Base-by-base conservation (phyloP, 2,113 vertebrate genomes). In the Microtus oregoni region DNA sequence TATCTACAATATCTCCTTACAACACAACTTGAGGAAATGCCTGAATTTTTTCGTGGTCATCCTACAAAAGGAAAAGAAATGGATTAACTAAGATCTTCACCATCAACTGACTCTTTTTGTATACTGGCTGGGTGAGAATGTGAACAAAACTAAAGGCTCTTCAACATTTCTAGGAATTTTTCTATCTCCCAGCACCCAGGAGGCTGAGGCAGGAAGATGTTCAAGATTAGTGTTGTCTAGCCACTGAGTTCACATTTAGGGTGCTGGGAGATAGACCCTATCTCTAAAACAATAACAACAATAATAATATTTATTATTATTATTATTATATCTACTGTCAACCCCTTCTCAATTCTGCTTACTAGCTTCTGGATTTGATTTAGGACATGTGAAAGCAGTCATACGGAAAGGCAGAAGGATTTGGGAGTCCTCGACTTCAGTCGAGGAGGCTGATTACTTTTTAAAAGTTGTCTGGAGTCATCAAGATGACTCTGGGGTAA, bases 401-500 rank as follows among this genome's bases (percentile, higher is more conserved):
- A 72, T n/a, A 67, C 50, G 50, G 90, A 79, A 8, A 32, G 17
- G 44, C 30, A 61, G 38, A 14, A 14, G 1, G 8, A 15, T 8
- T 11, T 86, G 35, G 67, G 52, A 35, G 30, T 26, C 2, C 17
- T 30, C 24, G 67, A 72, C 26, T 8, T 83, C 76, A 89, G 50
- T 32, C 47, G 17, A 91, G 55, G n/a, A 92, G 94, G 91, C 87
- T 77, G 88, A 89, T 65, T 73, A 44, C 10, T 67, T 81, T 79
- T 61, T 85, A 44, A 86, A 86, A 86, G 32, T 22, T 67, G 15
- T 67, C 61, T 67, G 44, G 61, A 17, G 82, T 28, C 61, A 67
- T 28, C 30, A 14, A 86, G 82, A 86, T 47, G 26, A 19, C 38
- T 6, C 17, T 44, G 11, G 8, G n/a, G 28, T 58, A 47, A 13